Base-by-base conservation (phyloP, 1,140 invertebrate genomes). In the Tenebrio molitor region DNA sequence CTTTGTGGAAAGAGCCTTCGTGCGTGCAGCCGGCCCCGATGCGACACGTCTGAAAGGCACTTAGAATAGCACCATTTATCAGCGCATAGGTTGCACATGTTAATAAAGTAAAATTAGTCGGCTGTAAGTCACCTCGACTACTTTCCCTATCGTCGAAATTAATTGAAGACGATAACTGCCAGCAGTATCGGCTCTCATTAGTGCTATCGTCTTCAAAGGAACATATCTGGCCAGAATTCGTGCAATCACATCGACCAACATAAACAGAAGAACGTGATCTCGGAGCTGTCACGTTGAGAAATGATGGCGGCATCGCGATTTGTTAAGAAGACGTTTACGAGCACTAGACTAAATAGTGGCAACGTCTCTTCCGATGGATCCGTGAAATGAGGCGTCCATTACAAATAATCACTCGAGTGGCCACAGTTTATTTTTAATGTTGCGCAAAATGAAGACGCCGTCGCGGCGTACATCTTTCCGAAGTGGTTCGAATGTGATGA, bases 401-500 rank as follows among this genome's bases (percentile, higher is more conserved):
- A 50, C 44, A 50, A 50, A 50, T 17, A 44, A 44, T 15, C 42
- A 44, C 12, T 44, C 25, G 3, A 29, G 25, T 29, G 25, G 25
- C 25, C 8, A 29, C 25, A 29, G 25, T 29, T 44, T 44, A 44
- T 44, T 44, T 44, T 17, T 17, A 44, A 16, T 44, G 12, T 72
- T 67, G 6, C 67, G 10, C 64, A 23, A 12, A 25, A 65, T 42
- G n/a, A 34, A 50, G 25, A 8, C 25, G 25, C 63, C 6, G 16
- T 62, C 19, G 71, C 34, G 41, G 10, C 44, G 65, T 76, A 76
- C 74, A 76, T 76, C 74, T 71, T 65, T 76, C 53, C 62, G 25
- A 74, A 76, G 72, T 66, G 67, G 72, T 71, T 69, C 67, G 46
- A 74, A 76, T 41, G 64, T 71, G n/a, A n/a, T n/a, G n/a, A n/a